Percentiles rank a stretch among this genome's conserved stretches.
These are phyloP conservation scores for Glyptemys insculpta DNA, from an alignment of 2,797 vertebrate species.

Conservation along the genomic window DNA sequence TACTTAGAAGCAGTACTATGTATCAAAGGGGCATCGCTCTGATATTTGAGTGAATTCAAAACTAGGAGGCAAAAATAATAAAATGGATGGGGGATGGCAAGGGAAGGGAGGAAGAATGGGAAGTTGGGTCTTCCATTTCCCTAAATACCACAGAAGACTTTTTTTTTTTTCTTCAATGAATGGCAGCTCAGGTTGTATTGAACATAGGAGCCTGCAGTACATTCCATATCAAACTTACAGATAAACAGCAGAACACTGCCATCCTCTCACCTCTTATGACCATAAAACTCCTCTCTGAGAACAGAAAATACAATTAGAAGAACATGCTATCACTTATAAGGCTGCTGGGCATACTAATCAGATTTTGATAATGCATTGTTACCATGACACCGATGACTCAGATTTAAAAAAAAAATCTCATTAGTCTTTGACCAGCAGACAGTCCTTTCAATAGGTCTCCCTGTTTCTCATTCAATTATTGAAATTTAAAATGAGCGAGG, in stretches of 20 bases:
- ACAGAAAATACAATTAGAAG: constrained; percentile 73
- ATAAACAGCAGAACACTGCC: constrained; percentile 49
- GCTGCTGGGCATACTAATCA: constrained; percentile 80
- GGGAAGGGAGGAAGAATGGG: background rate
- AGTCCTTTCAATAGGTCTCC: constrained; percentile 77
- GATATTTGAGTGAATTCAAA: background rate
- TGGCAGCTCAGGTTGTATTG: background rate
- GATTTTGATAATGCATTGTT: constrained; percentile 81
- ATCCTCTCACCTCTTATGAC: constrained; percentile 51
- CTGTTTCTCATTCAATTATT: constrained; percentile 80
- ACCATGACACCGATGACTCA: constrained; percentile 80
- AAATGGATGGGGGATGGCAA: background rate
- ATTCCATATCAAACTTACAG: constrained; percentile 16
- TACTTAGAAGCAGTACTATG: background rate
- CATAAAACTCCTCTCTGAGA: constrained; percentile 54
- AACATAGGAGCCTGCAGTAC: constrained; percentile 13
- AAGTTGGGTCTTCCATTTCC: background rate
- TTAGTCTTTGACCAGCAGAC: constrained; percentile 82
- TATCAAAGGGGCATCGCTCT: background rate
- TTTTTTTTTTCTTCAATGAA: background rate
- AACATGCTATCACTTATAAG: constrained; percentile 59
- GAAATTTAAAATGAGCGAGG: constrained; percentile 80
- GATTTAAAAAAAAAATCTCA: constrained; percentile 74
- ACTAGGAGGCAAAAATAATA: background rate
- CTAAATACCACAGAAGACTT: background rate